Percentiles rank a stretch among this genome's conserved stretches.
Evolutionary conservation across 2,888 invertebrate genomes (phyloP).

Genomic region (Cosmia pyralina): DNA sequence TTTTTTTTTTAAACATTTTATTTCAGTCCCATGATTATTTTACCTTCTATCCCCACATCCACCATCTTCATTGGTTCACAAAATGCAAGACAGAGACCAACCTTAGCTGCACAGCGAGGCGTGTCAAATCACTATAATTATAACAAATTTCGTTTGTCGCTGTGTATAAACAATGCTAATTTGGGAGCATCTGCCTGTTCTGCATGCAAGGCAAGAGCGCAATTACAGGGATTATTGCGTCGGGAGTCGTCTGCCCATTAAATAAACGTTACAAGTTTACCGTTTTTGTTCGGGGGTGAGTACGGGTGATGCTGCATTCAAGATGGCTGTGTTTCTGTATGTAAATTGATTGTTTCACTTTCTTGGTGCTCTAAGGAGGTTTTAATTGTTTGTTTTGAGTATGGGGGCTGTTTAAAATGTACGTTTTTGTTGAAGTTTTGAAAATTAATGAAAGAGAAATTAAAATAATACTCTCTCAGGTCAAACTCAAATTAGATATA

Average conservation of each 20-base stretch:
- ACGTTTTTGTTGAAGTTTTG: background rate
- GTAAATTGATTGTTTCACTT: constrained; percentile 61
- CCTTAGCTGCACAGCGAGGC: constrained; percentile 40
- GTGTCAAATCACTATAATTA: constrained; percentile 75
- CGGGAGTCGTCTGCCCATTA: constrained; percentile 81
- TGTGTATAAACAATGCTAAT: constrained; percentile 83
- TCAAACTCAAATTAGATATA: too few relatives aligned
- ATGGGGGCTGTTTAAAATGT: background rate
- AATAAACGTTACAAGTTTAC: constrained; percentile 83
- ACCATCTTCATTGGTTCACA: constrained; percentile 47
- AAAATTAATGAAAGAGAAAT: background rate
- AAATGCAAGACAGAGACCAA: constrained; percentile 31
- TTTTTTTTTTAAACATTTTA: background rate
- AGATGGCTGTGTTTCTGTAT: constrained; percentile 59
- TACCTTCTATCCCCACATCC: constrained; percentile 22
- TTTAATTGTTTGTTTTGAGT: constrained; percentile 61
- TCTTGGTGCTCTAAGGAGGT: constrained; percentile 42
- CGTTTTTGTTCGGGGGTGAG: constrained; percentile 74
- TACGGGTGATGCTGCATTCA: constrained; percentile 66
- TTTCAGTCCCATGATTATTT: background rate
- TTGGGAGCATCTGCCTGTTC: constrained; percentile 84
- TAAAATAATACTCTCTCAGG: background rate
- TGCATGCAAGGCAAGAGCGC: constrained; percentile 81
- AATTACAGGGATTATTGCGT: constrained; percentile 86
- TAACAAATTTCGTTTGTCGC: constrained; percentile 77